These are phyloP conservation scores for Antechinus stuartii DNA, from an alignment of 2,113 vertebrate species.

Conservation along the genomic window DNA sequence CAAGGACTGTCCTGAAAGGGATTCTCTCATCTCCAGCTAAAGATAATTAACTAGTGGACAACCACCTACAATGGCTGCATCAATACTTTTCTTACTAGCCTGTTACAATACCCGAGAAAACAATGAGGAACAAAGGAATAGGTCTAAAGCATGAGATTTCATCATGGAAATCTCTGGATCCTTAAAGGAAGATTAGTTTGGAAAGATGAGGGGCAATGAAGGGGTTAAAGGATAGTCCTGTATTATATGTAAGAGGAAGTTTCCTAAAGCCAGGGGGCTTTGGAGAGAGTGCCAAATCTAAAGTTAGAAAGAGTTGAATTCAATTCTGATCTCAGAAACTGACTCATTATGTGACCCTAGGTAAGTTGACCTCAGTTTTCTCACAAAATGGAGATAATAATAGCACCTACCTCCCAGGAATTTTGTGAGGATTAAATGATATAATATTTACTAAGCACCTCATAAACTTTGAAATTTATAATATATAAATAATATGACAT, in stretches of 20 bases:
- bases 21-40: too few species aligned
- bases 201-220: neutral
- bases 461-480: neutral
- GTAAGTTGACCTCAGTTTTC: neutral
- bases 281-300: neutral
- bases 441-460: neutral
- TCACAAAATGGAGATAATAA: neutral
- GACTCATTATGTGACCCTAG: neutral
- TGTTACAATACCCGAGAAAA: neutral
- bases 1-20: too few species aligned
- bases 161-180: neutral
- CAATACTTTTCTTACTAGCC: neutral
- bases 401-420: neutral
- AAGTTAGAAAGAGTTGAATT: neutral
- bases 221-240: neutral
- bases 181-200: neutral
- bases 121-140: neutral
- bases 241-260: neutral
- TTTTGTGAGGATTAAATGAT: neutral
- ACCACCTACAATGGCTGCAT: too few species aligned
- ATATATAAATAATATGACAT: too few species aligned
- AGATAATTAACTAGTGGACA: too few species aligned
- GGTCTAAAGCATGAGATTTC: neutral
- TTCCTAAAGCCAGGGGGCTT: neutral
- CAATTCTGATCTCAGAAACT: neutral